Base-by-base conservation (phyloP, 1,140 invertebrate species). In the Nasonia longicornis region DNA sequence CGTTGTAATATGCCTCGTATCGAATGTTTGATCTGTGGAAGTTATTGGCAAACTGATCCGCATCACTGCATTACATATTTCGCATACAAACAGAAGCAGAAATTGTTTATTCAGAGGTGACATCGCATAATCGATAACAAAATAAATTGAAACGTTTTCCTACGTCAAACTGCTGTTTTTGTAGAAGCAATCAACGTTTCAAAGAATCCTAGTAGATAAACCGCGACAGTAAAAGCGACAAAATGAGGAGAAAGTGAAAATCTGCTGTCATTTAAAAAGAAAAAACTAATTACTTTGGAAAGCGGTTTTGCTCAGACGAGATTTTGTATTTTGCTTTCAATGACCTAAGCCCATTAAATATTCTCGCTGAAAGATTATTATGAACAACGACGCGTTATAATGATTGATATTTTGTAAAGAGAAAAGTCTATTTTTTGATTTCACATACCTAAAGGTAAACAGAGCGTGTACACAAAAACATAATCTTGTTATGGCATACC, bases 201-300 rank as follows among this genome's bases (percentile, higher is more conserved):
- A 3, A 58, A 58, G 52, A 58, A 58, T n/a, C 48, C 0, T 52
- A 52, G 12, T 7, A n/a, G 3, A 7, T 58, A 20, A 58, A 58
- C 3, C 3, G 45, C 20, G 66, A 67, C 66, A 12, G 66, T 67
- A 67, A 10, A 42, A 67, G 29, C 66, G 66, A 29, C 29, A 67
- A 67, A 67, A 67, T 67, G 29, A 29, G 66, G 29, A 67, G 66
- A 67, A 67, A 67, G 66, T 67, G 66, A 67, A 67, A 67, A 67
- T 67, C 52, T 58, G 22, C n/a, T 6, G 22, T 16, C 16, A 58
- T 58, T 58, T 20, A 58, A 58, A 58, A 58, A 58, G 16, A 7
- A n/a, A 58, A 58, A 58, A 58, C 6, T 58, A 16, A 52, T 16
- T 52, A 4, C 48, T 14, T 20, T 20, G 48, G 1, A 2, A 14